These are phyloP conservation scores for Pelochelys cantorii DNA, from an alignment of 2,797 vertebrate genomes.

Conservation along the genomic window DNA sequence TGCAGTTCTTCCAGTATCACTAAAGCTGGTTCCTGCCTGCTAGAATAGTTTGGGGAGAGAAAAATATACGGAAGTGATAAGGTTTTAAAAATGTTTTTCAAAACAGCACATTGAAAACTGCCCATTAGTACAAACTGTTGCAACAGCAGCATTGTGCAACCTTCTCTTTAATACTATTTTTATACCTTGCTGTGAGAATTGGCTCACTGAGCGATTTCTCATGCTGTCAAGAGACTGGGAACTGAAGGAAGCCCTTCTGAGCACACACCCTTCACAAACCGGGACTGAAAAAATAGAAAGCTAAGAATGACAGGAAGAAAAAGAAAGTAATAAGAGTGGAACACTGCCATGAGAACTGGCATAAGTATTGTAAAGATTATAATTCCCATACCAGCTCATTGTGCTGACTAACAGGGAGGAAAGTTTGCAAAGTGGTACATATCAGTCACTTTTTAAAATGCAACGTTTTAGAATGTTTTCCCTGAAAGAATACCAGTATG, in stretches of 20 bases:
- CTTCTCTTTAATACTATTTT: slow-evolving; percentile 83
- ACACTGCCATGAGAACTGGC: slow-evolving; percentile 80
- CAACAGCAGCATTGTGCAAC: slow-evolving; percentile 75
- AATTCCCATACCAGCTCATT: slow-evolving; percentile 64
- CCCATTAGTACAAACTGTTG: slow-evolving; percentile 70
- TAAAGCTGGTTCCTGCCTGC: slow-evolving; percentile 41
- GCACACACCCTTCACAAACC: slow-evolving; percentile 80
- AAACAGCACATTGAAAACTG: slow-evolving; percentile 67
- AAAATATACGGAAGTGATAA: slow-evolving; percentile 78
- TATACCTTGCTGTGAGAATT: slow-evolving; percentile 85
- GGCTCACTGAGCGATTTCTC: slow-evolving; percentile 82
- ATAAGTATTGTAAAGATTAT: slow-evolving; percentile 44
- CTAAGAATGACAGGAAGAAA: slow-evolving; percentile 94
- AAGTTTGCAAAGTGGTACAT: slow-evolving; percentile 18
- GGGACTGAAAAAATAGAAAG: slow-evolving; percentile 82
- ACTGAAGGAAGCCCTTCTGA: slow-evolving; percentile 82
- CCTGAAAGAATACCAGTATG: neutral
- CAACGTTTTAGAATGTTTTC: slow-evolving; percentile 8
- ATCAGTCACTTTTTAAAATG: neutral
- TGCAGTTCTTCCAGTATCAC: slow-evolving; percentile 35
- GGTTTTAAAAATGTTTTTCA: slow-evolving; percentile 70
- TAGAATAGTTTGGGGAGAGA: slow-evolving; percentile 64
- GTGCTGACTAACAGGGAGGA: slow-evolving; percentile 49
- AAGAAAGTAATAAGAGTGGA: slow-evolving; percentile 83
- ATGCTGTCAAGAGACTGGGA: slow-evolving; percentile 81